Percentiles rank a stretch among this genome's conserved stretches.
Conservation (phyloP, 2,888 invertebrate species). For the Gymnosoma rotundatum region DNA sequence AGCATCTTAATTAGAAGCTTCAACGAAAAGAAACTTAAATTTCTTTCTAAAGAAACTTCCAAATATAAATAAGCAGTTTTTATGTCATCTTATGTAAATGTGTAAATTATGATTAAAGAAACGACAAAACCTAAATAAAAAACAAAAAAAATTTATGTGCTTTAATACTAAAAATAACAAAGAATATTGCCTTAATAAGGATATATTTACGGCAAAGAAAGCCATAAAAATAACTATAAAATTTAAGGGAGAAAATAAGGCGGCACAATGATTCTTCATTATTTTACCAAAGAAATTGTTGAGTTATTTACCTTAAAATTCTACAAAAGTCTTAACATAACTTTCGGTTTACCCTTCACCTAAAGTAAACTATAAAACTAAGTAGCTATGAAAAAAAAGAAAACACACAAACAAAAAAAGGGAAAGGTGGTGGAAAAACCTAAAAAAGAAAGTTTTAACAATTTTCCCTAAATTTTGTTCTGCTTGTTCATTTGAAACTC, state of each 20-base stretch:
- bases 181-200: neutral
- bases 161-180: too few species aligned
- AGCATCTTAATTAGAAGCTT: too few species aligned
- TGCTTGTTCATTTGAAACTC: neutral
- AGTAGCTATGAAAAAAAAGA: neutral
- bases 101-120: too few species aligned
- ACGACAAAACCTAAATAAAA: too few species aligned
- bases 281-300: neutral
- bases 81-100: too few species aligned
- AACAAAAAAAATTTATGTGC: too few species aligned
- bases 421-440: neutral
- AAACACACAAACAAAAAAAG: too few species aligned
- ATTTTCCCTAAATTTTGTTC: neutral
- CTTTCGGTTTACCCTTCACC: neutral
- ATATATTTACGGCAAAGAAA: neutral
- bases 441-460: conserved; percentile 1
- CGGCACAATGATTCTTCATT: neutral
- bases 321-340: neutral
- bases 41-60: too few species aligned
- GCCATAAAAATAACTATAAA: neutral
- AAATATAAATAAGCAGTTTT: too few species aligned
- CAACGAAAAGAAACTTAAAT: too few species aligned
- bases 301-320: neutral
- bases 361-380: neutral
- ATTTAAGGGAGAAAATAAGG: too few species aligned